Percentiles rank a stretch among this genome's conserved stretches.
These are phyloP conservation scores for Epirrita christyi DNA, from an alignment of 2,888 invertebrate species.

Conservation along the genomic window DNA sequence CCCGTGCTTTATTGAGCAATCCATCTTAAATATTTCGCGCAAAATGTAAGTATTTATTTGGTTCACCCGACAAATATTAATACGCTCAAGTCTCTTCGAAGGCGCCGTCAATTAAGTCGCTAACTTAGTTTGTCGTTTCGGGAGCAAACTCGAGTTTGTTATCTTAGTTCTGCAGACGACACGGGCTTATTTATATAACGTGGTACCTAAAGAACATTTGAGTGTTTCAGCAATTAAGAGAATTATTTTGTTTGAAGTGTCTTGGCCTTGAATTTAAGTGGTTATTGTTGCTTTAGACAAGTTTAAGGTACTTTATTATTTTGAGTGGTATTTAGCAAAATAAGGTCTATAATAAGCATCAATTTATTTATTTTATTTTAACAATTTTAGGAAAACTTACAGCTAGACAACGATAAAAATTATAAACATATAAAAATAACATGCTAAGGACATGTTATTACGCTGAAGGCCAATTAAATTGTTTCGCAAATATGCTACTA, in stretches of 20 bases:
- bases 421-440: too few relatives aligned
- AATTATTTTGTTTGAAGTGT: constrained; percentile 39
- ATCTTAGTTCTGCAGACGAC: constrained; percentile 72
- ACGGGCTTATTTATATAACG: constrained; percentile 62
- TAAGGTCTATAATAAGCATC: too few relatives aligned
- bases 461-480: too few relatives aligned
- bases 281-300: constrained; percentile 9
- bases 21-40: constrained; percentile 5
- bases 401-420: too few relatives aligned
- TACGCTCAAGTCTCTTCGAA: constrained; percentile 36
- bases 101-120: constrained; percentile 57
- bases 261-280: constrained; percentile 24
- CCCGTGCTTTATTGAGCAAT: constrained; percentile 4
- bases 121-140: constrained; percentile 62
- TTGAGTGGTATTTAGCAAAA: too few relatives aligned
- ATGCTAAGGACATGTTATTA: too few relatives aligned
- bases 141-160: constrained; percentile 53
- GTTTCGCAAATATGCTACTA: too few relatives aligned
- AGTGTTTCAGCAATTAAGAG: constrained; percentile 54
- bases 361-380: too few relatives aligned
- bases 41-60: constrained; percentile 36
- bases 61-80: constrained; percentile 39
- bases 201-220: constrained; percentile 54
- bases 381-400: too few relatives aligned
- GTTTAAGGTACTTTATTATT: not conserved